These are phyloP conservation scores for Malacoctenus gilli DNA, from an alignment of 2,797 vertebrate species.

Conservation along the genomic window DNA sequence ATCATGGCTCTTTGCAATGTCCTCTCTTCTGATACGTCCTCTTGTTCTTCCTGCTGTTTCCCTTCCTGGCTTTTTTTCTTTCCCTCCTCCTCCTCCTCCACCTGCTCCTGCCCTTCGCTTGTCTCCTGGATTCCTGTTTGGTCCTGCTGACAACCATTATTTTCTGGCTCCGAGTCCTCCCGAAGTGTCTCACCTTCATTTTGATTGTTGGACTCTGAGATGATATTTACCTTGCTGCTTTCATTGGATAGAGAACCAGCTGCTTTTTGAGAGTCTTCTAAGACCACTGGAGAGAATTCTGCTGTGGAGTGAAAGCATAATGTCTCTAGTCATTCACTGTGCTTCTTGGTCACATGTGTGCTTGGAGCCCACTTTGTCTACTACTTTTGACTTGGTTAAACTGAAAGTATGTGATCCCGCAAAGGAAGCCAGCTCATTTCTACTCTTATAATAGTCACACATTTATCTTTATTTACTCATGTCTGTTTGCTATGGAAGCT, in stretches of 20 bases:
- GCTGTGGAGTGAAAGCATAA: constrained; percentile 44
- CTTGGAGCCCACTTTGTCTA: too few relatives aligned
- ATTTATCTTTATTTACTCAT: too few relatives aligned
- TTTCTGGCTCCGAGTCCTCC: constrained; percentile 19
- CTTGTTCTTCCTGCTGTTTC: constrained; percentile 34
- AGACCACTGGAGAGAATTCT: constrained; percentile 35
- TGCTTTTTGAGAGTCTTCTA: constrained; percentile 43
- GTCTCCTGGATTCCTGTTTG: constrained; percentile 4
- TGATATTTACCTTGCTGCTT: constrained; percentile 77
- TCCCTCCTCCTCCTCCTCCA: constrained; percentile 8
- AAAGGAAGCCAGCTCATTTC: too few relatives aligned
- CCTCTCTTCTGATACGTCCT: constrained; percentile 48
- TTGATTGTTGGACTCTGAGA: constrained; percentile 71
- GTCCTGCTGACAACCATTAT: too few relatives aligned
- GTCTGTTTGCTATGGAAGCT: too few relatives aligned
- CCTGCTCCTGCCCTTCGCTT: not conserved
- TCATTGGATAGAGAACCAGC: constrained; percentile 22
- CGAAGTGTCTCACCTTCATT: constrained; percentile 36
- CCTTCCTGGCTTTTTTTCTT: constrained; percentile 23
- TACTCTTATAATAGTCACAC: too few relatives aligned
- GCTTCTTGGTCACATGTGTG: not conserved
- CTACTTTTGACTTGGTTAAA: too few relatives aligned
- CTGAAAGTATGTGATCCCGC: too few relatives aligned
- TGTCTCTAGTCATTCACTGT: too few relatives aligned
- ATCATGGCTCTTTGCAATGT: constrained; percentile 62